Base-by-base conservation (phyloP, 2,797 vertebrate species). In the Phyllotis vaccarum region DNA sequence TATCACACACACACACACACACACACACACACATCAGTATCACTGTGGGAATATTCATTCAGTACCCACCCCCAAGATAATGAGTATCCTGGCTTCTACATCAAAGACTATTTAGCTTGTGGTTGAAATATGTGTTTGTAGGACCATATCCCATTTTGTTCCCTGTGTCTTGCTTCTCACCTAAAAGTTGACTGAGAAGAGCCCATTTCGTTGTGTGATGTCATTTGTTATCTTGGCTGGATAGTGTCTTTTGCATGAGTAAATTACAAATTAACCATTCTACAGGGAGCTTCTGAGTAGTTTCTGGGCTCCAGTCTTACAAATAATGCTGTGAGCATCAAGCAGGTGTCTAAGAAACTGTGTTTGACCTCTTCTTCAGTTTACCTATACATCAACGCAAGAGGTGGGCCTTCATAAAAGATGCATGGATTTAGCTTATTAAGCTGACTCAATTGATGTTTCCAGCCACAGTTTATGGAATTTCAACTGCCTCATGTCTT, bases 231-330 rank as follows among this genome's bases (percentile, higher is more conserved):
- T 58, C 68, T 91, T 92, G 76, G 56, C 82, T 80, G 5, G 66
- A 68, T 12, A 52, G 43, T 40, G 54, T 90, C 74, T 60, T 95
- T 82, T 68, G 89, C 89, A 70, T 90, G 88, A 46, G 49, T 68
- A 43, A 8, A 88, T 70, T 72, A 81, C 31, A 66, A 89, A 76
- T 31, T 52, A 93, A 43, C 72, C 54, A n/a, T 34, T 66, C 78
- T 75, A 19, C n/a, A 19, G 40, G 14, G 54, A 87, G 22, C 58
- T 89, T 76, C 29, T 46, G 31, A 40, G 54, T 46, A 79, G 27
- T 52, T 96, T 64, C 70, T 46, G 80, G 68, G 74, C 62, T 93
- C 94, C 6, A 1, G 88, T 86, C 78, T 95, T 78, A 86, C 40
- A 83, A 80, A 94, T 37, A 88, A 90, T n/a, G 75, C 46, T 87